phyloP scores from a whole-genome alignment of 2,797 vertebrate genomes.

The Dallia pectoralis region DNA sequence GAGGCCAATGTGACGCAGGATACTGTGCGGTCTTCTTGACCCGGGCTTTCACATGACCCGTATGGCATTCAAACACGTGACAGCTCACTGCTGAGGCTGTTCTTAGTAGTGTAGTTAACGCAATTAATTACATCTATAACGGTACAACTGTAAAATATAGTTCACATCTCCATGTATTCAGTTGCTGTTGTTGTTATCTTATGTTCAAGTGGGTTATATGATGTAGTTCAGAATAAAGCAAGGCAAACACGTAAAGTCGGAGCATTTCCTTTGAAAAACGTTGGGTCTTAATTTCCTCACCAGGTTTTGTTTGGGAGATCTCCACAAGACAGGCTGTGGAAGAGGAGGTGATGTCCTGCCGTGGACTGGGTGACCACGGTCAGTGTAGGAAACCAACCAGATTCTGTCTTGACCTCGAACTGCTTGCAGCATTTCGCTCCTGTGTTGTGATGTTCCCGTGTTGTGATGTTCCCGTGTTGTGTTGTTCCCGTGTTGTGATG shows the following conservation, averaged over 20 bases:
- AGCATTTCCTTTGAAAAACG: neutral
- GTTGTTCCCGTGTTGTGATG: too few species aligned
- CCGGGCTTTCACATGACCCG: neutral
- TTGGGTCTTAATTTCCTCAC: neutral
- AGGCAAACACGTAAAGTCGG: too few species aligned
- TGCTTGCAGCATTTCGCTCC: neutral
- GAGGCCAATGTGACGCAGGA: neutral
- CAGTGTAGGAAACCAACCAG: constrained; percentile 29
- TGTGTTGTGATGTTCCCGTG: neutral
- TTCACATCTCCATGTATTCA: neutral
- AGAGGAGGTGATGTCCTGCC: constrained; percentile 55
- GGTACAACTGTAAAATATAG: neutral
- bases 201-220: neutral
- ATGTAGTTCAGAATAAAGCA: neutral
- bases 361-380: constrained; percentile 70
- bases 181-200: neutral
- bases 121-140: neutral
- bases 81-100: neutral
- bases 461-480: too few species aligned
- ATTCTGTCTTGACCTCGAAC: neutral
- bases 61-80: neutral
- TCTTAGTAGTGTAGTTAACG: neutral
- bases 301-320: neutral
- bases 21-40: neutral
- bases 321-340: constrained; percentile 71